phyloP scores from a whole-genome alignment of 1,140 invertebrate species.

The Stenopsyche tienmushanensis region DNA sequence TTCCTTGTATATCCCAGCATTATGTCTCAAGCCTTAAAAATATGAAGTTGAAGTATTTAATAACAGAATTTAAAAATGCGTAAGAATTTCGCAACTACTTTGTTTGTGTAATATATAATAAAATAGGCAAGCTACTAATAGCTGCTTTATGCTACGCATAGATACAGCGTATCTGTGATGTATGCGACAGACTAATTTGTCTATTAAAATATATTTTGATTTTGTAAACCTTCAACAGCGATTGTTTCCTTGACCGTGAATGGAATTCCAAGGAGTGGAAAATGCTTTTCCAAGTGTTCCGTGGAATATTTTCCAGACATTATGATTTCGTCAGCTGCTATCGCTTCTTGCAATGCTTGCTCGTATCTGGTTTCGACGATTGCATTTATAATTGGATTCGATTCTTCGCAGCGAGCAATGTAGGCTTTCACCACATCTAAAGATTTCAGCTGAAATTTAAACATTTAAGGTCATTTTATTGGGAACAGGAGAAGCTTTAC shows the following conservation, averaged over 20 bases:
- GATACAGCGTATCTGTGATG: too few species aligned
- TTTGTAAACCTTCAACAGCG: constrained; percentile 57
- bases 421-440: constrained; percentile 64
- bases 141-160: too few species aligned
- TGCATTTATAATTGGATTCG: constrained; percentile 70
- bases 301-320: constrained; percentile 47
- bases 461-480: not conserved
- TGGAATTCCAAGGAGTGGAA: constrained; percentile 66
- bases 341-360: constrained; percentile 62
- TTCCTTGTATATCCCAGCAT: constrained; percentile 54
- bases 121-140: too few species aligned
- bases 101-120: too few species aligned
- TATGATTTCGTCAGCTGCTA: constrained; percentile 53
- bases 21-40: constrained; percentile 55
- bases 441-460: constrained; percentile 53
- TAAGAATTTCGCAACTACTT: too few species aligned
- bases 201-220: not conserved
- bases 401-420: constrained; percentile 62
- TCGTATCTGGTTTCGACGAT: constrained; percentile 67
- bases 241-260: constrained; percentile 69
- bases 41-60: too few species aligned
- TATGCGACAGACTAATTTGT: too few species aligned
- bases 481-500: not conserved
- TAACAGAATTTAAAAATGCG: too few species aligned
- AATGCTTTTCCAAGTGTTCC: constrained; percentile 54